Evolutionary conservation across 2,113 vertebrate genomes (phyloP).

Genomic region (Petaurus breviceps): DNA sequence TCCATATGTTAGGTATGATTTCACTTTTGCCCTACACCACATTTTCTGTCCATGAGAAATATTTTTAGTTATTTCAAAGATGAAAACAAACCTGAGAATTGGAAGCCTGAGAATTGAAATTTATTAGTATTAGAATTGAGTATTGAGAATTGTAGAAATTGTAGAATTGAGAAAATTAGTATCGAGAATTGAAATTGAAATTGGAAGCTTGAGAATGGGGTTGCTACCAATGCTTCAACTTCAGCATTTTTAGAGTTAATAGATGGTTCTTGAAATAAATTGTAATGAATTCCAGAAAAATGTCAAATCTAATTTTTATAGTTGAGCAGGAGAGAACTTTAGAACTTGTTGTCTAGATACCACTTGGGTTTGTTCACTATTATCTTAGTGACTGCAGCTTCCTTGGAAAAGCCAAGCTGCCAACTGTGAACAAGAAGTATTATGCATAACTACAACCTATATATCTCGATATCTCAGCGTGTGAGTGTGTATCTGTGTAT

Average conservation of each 20-base stretch:
- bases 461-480: not conserved
- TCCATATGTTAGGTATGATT: not conserved
- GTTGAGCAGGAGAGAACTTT: not conserved
- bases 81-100: not conserved
- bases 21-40: not conserved
- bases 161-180: no score
- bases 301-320: not conserved
- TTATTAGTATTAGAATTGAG: no score
- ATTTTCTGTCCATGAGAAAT: not conserved
- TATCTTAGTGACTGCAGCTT: not conserved
- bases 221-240: not conserved
- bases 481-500: not conserved
- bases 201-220: no score
- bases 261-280: not conserved
- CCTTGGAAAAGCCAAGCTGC: not conserved
- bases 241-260: not conserved
- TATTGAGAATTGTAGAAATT: no score
- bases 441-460: not conserved
- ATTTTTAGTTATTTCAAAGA: not conserved
- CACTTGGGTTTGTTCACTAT: not conserved
- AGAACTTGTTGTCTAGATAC: not conserved
- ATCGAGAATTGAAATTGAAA: no score
- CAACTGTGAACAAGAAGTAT: not conserved
- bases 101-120: not conserved
- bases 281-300: constrained; percentile 8